Conservation (phyloP, 2,113 vertebrate species). For the human region GRCh38 chr1:36992001-36992500, state of each 20-base stretch:
- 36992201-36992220: neutral
- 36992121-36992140: neutral
- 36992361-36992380: neutral
- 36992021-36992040: neutral
- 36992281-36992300: neutral
- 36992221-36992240: neutral
- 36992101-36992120: neutral
- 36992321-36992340: rapidly evolving
- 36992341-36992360: rapidly evolving
- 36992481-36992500: too few species aligned
- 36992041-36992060: neutral
- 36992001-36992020: neutral
- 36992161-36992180: neutral
- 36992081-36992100: neutral
- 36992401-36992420: neutral
- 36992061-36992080: too few species aligned
- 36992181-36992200: neutral
- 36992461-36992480: neutral
- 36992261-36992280: neutral
- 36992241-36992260: neutral
- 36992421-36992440: neutral
- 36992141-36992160: neutral
- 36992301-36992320: neutral
- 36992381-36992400: neutral
- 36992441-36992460: neutral